A percentile compares a stretch with the other conserved stretches of the same genome.
phyloP scores from a whole-genome alignment of 2,113 vertebrate species.

The Leiothrix lutea region DNA sequence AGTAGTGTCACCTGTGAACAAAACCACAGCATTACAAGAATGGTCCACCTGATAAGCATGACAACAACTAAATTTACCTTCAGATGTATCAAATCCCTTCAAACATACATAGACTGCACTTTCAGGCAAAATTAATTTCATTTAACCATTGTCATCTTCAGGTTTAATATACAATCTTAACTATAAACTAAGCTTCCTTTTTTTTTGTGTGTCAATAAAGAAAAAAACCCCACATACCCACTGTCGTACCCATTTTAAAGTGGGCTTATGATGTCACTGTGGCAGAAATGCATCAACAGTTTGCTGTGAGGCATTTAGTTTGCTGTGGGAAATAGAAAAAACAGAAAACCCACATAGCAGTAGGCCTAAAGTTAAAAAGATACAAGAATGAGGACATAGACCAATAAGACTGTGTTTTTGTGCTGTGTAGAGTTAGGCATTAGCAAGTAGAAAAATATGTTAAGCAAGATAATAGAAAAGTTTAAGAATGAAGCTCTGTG shows the following conservation, averaged over 20 bases:
- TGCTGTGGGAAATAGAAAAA: neutral
- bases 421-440: no score
- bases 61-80: neutral
- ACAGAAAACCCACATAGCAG: no score
- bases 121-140: neutral
- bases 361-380: no score
- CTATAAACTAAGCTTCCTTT: neutral
- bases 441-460: no score
- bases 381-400: no score
- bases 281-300: neutral
- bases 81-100: neutral
- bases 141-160: neutral
- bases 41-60: neutral
- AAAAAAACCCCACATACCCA: neutral
- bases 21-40: conserved; percentile 39
- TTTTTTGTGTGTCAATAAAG: neutral
- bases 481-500: no score
- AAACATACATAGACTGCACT: neutral
- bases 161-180: neutral
- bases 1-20: conserved; percentile 51
- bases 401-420: no score
- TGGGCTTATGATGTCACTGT: neutral
- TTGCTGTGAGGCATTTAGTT: neutral
- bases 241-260: neutral
- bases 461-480: no score